Conservation (phyloP, 2,113 vertebrate genomes). For the Acrocephalus kingi region DNA sequence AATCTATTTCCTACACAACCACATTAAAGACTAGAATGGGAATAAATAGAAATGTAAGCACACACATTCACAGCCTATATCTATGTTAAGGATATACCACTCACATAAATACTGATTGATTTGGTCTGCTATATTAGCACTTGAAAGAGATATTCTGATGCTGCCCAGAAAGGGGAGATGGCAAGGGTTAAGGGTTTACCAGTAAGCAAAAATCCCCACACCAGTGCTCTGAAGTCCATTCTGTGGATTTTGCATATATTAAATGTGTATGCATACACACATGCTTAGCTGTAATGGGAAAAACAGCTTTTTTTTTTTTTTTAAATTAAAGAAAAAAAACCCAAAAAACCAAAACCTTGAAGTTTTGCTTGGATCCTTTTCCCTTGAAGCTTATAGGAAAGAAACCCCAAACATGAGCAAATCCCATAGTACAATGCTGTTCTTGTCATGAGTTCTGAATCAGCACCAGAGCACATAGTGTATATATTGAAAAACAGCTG, state of each 20-base stretch:
- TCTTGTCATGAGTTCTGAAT: conserved; percentile 73
- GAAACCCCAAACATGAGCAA: background rate
- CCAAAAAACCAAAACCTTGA: background rate
- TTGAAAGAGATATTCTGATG: background rate
- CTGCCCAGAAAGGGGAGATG: background rate
- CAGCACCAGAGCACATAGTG: conserved; percentile 66
- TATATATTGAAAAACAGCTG: conserved; percentile 84
- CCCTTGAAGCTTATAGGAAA: conserved; percentile 20
- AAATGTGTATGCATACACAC: background rate
- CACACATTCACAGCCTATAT: background rate
- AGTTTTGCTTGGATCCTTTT: background rate
- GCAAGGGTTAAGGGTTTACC: background rate
- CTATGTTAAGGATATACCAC: background rate
- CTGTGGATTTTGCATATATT: background rate
- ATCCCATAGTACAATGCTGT: conserved; percentile 61
- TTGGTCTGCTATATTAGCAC: background rate
- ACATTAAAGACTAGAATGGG: background rate
- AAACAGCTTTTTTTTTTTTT: background rate
- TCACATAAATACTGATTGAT: background rate
- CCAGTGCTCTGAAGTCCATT: background rate
- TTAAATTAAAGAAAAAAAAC: background rate
- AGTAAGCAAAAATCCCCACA: background rate
- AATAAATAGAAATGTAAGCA: background rate
- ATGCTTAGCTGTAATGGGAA: background rate
- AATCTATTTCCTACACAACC: background rate